Conservation (phyloP, 2,797 vertebrate genomes). For the Acanthurus leucopareius region DNA sequence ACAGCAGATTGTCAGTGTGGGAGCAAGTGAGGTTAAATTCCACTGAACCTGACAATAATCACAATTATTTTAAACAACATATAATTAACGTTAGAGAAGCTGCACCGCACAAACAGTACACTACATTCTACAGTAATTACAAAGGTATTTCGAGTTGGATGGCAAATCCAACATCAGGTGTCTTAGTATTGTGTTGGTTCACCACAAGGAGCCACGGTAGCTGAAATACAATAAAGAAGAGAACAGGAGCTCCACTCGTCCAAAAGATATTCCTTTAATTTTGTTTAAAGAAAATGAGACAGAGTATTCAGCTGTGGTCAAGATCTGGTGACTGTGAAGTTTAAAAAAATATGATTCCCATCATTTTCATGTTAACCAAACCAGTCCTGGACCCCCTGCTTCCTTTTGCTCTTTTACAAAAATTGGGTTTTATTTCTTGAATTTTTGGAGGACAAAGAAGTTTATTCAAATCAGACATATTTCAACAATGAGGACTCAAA, state of each 20-base stretch:
- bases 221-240: not conserved
- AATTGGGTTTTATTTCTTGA: no score
- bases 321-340: not conserved
- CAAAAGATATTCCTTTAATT: not conserved
- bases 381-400: not conserved
- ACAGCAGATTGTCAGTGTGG: not conserved
- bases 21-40: constrained; percentile 21
- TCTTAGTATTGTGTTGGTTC: constrained; percentile 6
- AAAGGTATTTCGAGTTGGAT: constrained; percentile 12
- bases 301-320: not conserved
- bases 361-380: not conserved
- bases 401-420: no score
- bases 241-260: not conserved
- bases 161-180: not conserved
- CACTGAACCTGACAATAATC: not conserved
- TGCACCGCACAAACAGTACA: not conserved
- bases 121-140: not conserved
- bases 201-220: constrained; percentile 12
- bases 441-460: not conserved
- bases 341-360: not conserved
- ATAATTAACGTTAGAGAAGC: not conserved
- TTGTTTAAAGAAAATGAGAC: no score
- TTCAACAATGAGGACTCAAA: not conserved
- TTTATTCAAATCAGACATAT: not conserved
- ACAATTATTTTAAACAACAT: no score